Conservation (phyloP, 2,797 vertebrate species). For the Syngnathus rostellatus region DNA sequence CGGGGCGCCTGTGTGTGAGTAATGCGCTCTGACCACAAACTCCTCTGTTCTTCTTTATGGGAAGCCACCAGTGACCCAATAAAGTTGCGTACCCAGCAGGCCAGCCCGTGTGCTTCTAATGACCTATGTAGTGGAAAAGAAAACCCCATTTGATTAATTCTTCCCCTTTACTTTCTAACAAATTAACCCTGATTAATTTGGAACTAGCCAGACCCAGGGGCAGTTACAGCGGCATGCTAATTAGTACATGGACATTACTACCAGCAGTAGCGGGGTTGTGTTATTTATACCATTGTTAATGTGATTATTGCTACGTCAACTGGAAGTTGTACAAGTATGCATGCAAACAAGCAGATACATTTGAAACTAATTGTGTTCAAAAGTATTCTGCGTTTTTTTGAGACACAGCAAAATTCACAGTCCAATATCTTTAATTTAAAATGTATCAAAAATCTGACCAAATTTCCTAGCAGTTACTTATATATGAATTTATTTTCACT, state of each 20-base stretch:
- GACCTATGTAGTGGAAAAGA: conserved; percentile 46
- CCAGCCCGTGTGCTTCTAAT: conserved; percentile 47
- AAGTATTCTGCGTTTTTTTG: background rate
- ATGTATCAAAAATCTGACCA: conserved; percentile 18
- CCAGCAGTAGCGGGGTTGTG: conserved; percentile 17
- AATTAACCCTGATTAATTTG: conserved; percentile 64
- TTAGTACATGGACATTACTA: conserved; percentile 37
- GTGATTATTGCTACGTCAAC: conserved; percentile 8
- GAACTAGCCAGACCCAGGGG: conserved; percentile 39
- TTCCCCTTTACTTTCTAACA: conserved; percentile 55
- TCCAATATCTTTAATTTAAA: conserved; percentile 13
- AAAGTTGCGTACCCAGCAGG: conserved; percentile 43
- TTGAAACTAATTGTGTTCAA: background rate
- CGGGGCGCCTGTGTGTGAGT: conserved; percentile 34
- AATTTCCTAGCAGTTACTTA: background rate
- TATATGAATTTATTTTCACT: conserved; percentile 11
- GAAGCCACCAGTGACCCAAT: conserved; percentile 54
- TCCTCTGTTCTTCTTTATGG: conserved; percentile 49
- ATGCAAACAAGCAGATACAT: background rate
- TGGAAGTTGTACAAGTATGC: conserved; percentile 3
- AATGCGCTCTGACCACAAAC: conserved; percentile 47
- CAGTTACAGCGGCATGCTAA: conserved; percentile 40
- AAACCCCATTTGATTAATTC: conserved; percentile 53
- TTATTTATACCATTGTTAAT: conserved; percentile 17
- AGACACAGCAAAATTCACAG: background rate